Evolutionary conservation across 2,797 vertebrate genomes (phyloP), one percentile per base, ranked within the genome.

Genomic region (Liparis tanakae): DNA sequence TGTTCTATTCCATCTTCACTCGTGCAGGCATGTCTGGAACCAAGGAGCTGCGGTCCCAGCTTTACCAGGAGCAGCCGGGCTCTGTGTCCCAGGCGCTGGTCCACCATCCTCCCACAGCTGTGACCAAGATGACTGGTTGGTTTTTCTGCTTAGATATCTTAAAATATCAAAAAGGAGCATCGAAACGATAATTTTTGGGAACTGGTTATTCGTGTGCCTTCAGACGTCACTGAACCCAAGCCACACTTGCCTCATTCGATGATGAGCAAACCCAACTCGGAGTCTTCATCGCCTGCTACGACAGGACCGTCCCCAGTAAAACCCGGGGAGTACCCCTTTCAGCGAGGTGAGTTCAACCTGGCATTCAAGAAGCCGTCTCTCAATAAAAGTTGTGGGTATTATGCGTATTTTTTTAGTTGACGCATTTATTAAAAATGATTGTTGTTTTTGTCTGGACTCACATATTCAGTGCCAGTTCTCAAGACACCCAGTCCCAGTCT

Each of bases 291-390:
- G 8, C 57, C 79, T 76, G 86, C 87, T 91, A 85, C 33, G 62
- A 82, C 69, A 1, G 36, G 65, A 37, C 85, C 71, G 39, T 50
- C 84, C 6, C 25, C 80, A 20, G 61, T 89, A 0, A 94, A 91
- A 12, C 74, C 85, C 1, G 81, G 90, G 10, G 96, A 96, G 77
- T 92, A 94, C 76, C 91, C 94, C 12, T 92, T 90, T 68, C 95
- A 94, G 55, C 65, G 94, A 67, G 94, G 95, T 95, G 87, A 89
- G 87, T 79, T 78, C 43, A 77, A 18, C 9, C 10, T 9, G 7
- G 1, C 20, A 17, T 9, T 7, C 5, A 14, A 51, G 10, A 34
- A 5, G 34, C 54, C 4, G 15, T 30, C 14, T 48, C 7, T 55
- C 9, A 18, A 20, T n/a, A 36, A 30, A 62, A 10, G 1, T 20